Percentiles rank a stretch among this genome's conserved stretches.
Evolutionary conservation across 2,888 invertebrate genomes (phyloP).

Genomic region (Bruchidius siliquastri): DNA sequence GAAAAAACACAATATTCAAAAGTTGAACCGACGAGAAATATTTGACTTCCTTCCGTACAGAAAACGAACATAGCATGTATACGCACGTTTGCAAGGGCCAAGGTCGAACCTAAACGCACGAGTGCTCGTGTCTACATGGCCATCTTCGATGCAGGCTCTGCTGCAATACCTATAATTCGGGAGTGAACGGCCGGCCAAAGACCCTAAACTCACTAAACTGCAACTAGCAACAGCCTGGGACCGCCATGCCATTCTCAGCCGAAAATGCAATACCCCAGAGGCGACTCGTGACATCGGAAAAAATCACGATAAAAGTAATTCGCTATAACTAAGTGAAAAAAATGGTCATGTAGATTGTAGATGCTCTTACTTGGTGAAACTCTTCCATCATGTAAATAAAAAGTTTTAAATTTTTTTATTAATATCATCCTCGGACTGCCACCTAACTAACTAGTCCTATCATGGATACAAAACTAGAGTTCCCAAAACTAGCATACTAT

Average conservation of each 20-base stretch:
- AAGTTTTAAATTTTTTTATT: no score
- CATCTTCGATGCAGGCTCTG: neutral
- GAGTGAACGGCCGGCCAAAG: conserved; percentile 47
- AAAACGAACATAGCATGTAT: neutral
- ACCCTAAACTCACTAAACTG: conserved; percentile 24
- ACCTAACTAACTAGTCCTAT: no score
- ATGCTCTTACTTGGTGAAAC: no score
- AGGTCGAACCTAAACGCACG: neutral
- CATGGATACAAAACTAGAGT: no score
- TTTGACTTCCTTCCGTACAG: no score
- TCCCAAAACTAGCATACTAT: no score
- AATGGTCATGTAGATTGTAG: no score
- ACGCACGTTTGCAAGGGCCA: neutral
- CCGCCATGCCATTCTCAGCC: neutral
- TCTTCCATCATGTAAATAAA: no score
- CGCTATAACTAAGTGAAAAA: no score
- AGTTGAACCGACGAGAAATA: no score
- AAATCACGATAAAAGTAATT: neutral
- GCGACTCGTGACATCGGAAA: neutral
- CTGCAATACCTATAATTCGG: conserved; percentile 29
- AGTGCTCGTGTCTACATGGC: neutral
- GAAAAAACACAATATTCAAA: no score
- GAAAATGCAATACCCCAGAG: neutral
- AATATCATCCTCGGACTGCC: no score
- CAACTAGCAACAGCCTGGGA: neutral